These are phyloP conservation scores for Mycetomoellerius zeteki DNA, from an alignment of 1,140 invertebrate genomes.

Conservation along the genomic window DNA sequence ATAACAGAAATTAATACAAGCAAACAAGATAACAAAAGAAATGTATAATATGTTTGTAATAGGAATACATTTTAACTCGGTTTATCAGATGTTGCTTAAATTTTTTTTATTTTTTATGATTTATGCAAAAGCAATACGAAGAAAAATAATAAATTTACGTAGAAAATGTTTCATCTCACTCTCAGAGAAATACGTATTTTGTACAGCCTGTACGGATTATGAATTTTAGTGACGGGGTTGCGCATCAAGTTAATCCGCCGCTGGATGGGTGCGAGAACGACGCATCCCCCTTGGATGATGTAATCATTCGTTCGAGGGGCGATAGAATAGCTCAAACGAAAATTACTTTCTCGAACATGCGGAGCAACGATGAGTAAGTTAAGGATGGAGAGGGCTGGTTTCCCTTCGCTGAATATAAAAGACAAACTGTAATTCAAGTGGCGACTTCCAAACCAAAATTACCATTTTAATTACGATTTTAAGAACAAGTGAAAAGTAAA, in stretches of 20 bases:
- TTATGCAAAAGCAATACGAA: neutral
- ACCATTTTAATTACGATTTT: slow-evolving; percentile 38
- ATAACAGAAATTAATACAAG: neutral
- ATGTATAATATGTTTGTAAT: neutral
- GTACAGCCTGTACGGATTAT: slow-evolving; percentile 67
- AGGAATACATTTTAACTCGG: neutral
- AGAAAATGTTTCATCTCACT: neutral
- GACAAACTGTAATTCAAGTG: slow-evolving; percentile 71
- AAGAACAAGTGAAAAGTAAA: neutral
- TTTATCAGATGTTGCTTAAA: neutral
- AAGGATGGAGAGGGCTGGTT: slow-evolving; percentile 51
- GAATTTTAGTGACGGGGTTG: slow-evolving; percentile 74
- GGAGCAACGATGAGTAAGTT: slow-evolving; percentile 73
- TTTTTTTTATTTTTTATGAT: slow-evolving; percentile 21
- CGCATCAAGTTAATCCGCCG: slow-evolving; percentile 75
- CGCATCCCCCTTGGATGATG: slow-evolving; percentile 76
- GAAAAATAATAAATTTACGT: slow-evolving; percentile 17
- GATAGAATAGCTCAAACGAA: slow-evolving; percentile 77
- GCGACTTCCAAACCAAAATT: slow-evolving; percentile 59
- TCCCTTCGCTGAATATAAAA: slow-evolving; percentile 67
- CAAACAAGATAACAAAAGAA: neutral
- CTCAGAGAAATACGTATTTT: slow-evolving; percentile 56
- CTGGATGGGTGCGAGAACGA: slow-evolving; percentile 71
- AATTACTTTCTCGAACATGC: slow-evolving; percentile 76
- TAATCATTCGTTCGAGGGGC: slow-evolving; percentile 80